These are phyloP conservation scores for Zaprionus ghesquierei DNA, from an alignment of 1,140 invertebrate species.

Conservation along the genomic window DNA sequence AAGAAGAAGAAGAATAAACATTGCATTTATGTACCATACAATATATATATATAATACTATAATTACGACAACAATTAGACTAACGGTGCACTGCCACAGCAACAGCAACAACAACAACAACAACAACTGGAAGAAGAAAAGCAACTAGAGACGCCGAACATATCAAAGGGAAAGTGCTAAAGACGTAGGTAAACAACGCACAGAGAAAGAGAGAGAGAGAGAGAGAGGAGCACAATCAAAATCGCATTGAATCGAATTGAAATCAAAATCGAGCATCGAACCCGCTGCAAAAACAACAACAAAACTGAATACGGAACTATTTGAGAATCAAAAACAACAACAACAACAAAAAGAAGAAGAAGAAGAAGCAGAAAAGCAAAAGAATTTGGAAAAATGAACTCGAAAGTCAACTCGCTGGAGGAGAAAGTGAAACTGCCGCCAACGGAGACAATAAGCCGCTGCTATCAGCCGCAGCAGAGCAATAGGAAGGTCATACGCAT, in stretches of 20 bases:
- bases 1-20: slow-evolving; percentile 22
- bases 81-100: slow-evolving; percentile 41
- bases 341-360: not conserved
- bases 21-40: slow-evolving; percentile 41
- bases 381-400: slow-evolving; percentile 62
- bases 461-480: slow-evolving; percentile 86
- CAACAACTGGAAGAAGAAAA: not conserved
- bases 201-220: slow-evolving; percentile 20
- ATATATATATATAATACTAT: not conserved
- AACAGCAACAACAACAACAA: slow-evolving; percentile 9
- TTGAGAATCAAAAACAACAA: slow-evolving; percentile 3
- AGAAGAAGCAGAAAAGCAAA: not conserved
- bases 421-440: slow-evolving; percentile 88
- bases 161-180: slow-evolving; percentile 20
- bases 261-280: slow-evolving; percentile 25
- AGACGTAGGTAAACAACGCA: not conserved
- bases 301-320: no score
- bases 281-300: slow-evolving; percentile 10
- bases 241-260: slow-evolving; percentile 1
- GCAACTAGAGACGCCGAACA: slow-evolving; percentile 3
- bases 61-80: slow-evolving; percentile 22
- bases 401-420: slow-evolving; percentile 83
- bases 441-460: slow-evolving; percentile 90
- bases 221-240: slow-evolving; percentile 36
- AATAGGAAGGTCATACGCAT: slow-evolving; percentile 95